Percentiles rank a stretch among this genome's conserved stretches.
Conservation (phyloP, 2,113 vertebrate species). For the Choloepus hoffmanni region DNA sequence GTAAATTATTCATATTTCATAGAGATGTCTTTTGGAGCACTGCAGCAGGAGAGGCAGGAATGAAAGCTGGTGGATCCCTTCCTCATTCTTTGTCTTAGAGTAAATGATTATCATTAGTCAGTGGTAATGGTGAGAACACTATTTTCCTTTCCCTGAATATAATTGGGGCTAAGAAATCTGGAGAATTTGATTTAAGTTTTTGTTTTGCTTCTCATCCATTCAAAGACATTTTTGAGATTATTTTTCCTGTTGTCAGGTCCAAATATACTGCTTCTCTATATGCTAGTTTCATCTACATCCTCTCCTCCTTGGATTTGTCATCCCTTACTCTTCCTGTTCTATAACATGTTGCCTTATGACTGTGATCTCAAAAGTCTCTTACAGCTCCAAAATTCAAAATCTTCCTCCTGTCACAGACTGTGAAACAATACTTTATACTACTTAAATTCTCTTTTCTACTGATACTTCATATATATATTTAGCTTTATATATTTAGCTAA, state of each 20-base stretch:
- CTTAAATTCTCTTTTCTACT: constrained; percentile 3
- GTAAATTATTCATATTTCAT: constrained; percentile 16
- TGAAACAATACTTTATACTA: constrained; percentile 39
- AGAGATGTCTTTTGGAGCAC: neutral
- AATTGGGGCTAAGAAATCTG: neutral
- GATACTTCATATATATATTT: constrained; percentile 16
- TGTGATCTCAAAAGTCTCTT: constrained; percentile 37
- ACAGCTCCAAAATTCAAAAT: neutral
- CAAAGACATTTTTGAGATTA: neutral
- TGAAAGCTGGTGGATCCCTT: neutral
- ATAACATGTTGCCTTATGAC: neutral
- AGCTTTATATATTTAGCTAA: neutral
- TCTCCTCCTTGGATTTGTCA: neutral
- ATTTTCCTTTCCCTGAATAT: constrained; percentile 14
- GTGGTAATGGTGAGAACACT: neutral
- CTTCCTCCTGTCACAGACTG: neutral
- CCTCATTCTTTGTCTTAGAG: constrained; percentile 51
- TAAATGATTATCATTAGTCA: neutral
- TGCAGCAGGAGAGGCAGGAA: constrained; percentile 10
- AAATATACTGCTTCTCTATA: neutral
- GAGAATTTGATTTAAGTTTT: constrained; percentile 50
- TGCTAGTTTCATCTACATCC: constrained; percentile 34
- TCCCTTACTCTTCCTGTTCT: constrained; percentile 26
- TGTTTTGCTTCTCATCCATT: constrained; percentile 32
- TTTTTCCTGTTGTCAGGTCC: constrained; percentile 4